phyloP scores from a whole-genome alignment of 2,888 invertebrate species.

The Tetragonisca angustula region DNA sequence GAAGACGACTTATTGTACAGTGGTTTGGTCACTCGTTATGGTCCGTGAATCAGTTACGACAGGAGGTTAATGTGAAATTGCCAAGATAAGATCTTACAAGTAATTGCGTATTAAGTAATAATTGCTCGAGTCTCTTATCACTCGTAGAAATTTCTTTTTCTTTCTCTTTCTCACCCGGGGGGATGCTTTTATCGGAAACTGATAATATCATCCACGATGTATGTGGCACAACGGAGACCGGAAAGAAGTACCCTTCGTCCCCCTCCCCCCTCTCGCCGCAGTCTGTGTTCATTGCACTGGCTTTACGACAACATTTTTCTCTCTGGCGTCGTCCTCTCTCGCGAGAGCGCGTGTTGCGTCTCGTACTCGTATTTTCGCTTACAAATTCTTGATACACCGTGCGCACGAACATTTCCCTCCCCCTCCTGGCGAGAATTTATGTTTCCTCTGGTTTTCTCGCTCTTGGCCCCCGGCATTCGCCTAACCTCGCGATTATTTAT shows the following conservation, averaged over 20 bases:
- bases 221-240: constrained; percentile 35
- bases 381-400: constrained; percentile 43
- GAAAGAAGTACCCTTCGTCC: constrained; percentile 25
- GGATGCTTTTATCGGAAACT: constrained; percentile 71
- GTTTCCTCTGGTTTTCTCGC: constrained; percentile 9
- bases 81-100: too few species aligned
- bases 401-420: constrained; percentile 20
- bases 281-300: constrained; percentile 63
- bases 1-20: too few species aligned
- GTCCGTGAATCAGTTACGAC: too few species aligned
- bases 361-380: constrained; percentile 50
- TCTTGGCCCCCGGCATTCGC: background rate
- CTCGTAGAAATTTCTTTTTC: too few species aligned
- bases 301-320: constrained; percentile 65
- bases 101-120: too few species aligned
- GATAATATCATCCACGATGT: constrained; percentile 64
- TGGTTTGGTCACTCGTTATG: too few species aligned
- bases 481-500: constrained; percentile 11
- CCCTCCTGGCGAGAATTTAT: constrained; percentile 34
- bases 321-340: constrained; percentile 27
- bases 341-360: constrained; percentile 21
- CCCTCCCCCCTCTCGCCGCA: constrained; percentile 29
- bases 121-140: too few species aligned
- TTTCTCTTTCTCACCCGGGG: background rate
- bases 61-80: too few species aligned